These are phyloP conservation scores for Telmatochromis brachygnathus DNA, from an alignment of 2,113 vertebrate species.

Conservation along the genomic window DNA sequence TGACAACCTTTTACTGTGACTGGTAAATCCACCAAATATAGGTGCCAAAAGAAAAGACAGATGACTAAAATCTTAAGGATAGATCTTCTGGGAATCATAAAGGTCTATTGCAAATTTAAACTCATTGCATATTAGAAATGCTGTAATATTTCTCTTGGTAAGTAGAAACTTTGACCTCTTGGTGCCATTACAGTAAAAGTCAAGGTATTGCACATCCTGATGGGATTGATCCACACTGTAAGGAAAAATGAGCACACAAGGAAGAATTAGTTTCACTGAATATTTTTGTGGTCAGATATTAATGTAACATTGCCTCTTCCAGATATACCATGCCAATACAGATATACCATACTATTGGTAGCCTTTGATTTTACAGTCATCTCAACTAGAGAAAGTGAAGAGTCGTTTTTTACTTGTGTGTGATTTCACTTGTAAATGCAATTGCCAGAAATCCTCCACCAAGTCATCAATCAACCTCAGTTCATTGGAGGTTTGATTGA, in stretches of 20 bases:
- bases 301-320: not conserved
- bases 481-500: slow-evolving; percentile 50
- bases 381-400: not conserved
- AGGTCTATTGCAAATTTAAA: fast-evolving
- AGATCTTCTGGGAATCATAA: not conserved
- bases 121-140: not conserved
- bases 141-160: not conserved
- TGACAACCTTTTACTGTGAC: not conserved
- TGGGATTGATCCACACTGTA: not conserved
- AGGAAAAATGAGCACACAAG: not conserved
- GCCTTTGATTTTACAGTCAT: not conserved
- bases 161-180: not conserved
- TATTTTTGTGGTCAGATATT: not conserved
- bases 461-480: slow-evolving; percentile 59
- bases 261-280: not conserved
- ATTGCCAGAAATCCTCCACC: slow-evolving; percentile 41
- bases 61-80: not conserved
- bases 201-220: not conserved
- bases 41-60: not conserved
- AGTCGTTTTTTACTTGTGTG: slow-evolving; percentile 7
- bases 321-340: not conserved
- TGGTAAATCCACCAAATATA: not conserved
- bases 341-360: not conserved
- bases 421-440: slow-evolving; percentile 59
- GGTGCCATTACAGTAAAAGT: not conserved